Evolutionary conservation across 2,888 invertebrate species (phyloP).

Genomic region (Stenolophus ochropezus): DNA sequence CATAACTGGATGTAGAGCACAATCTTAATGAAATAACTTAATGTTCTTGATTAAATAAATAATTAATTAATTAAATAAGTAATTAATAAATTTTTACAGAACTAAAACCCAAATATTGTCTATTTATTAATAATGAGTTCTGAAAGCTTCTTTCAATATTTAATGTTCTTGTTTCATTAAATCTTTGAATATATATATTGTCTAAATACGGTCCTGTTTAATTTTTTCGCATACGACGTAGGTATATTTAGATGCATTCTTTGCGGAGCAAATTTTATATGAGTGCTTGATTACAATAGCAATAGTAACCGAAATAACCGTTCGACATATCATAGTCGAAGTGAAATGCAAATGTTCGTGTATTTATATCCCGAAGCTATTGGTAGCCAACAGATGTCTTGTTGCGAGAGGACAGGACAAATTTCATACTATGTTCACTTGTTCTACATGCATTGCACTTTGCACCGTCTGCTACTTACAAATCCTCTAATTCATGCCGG

Average conservation of each 20-base stretch:
- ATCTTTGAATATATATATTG: too few species aligned
- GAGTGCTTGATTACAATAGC: constrained; percentile 42
- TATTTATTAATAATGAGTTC: too few species aligned
- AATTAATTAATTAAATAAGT: too few species aligned
- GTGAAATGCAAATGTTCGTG: neutral
- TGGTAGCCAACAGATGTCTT: constrained; percentile 10
- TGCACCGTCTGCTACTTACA: neutral
- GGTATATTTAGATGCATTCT: constrained; percentile 43
- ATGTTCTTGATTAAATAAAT: too few species aligned
- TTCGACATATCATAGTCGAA: constrained; percentile 31
- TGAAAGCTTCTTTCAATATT: too few species aligned
- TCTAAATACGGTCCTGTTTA: neutral
- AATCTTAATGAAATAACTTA: too few species aligned
- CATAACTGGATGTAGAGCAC: too few species aligned
- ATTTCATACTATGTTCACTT: neutral
- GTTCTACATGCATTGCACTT: neutral
- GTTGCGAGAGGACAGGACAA: neutral
- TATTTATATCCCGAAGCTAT: constrained; percentile 26
- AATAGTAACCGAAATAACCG: constrained; percentile 35
- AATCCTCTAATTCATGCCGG: neutral
- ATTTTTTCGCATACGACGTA: neutral
- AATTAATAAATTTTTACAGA: too few species aligned
- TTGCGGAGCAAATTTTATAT: constrained; percentile 45
- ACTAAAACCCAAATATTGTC: too few species aligned
- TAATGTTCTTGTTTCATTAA: too few species aligned